Percentiles rank a stretch among this genome's conserved stretches.
These are phyloP conservation scores for Coregonus ussuriensis DNA, from an alignment of 2,797 vertebrate species.

Conservation along the genomic window DNA sequence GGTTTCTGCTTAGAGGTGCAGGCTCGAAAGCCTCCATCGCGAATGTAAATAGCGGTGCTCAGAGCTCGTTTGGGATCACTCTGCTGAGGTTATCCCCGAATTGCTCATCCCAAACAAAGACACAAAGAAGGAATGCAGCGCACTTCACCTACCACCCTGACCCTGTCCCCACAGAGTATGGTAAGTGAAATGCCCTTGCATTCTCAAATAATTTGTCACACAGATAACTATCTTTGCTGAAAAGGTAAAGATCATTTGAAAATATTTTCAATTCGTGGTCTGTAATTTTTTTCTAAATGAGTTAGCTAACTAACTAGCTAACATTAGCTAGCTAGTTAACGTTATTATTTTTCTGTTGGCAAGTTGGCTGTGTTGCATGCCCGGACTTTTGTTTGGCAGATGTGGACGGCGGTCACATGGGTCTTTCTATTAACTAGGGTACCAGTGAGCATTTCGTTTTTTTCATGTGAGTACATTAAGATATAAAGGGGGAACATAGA, in stretches of 20 bases:
- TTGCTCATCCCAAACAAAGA: constrained; percentile 46
- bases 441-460: too few species aligned
- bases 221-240: neutral
- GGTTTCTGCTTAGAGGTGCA: constrained; percentile 62
- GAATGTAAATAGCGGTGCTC: constrained; percentile 35
- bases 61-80: constrained; percentile 31
- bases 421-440: too few species aligned
- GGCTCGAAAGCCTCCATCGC: constrained; percentile 58
- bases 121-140: constrained; percentile 75
- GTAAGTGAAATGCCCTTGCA: constrained; percentile 73
- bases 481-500: too few species aligned
- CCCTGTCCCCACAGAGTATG: constrained; percentile 83
- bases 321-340: neutral
- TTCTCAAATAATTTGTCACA: neutral
- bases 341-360: neutral
- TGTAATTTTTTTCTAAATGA: neutral
- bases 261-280: neutral
- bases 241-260: neutral
- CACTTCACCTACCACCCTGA: constrained; percentile 93
- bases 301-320: neutral
- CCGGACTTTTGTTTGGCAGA: too few species aligned
- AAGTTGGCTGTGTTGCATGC: neutral
- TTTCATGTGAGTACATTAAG: too few species aligned
- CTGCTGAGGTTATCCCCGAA: constrained; percentile 44
- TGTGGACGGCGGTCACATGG: too few species aligned